Evolutionary conservation across 2,888 invertebrate species (phyloP).

Genomic region (Sinotaia quadrata): DNA sequence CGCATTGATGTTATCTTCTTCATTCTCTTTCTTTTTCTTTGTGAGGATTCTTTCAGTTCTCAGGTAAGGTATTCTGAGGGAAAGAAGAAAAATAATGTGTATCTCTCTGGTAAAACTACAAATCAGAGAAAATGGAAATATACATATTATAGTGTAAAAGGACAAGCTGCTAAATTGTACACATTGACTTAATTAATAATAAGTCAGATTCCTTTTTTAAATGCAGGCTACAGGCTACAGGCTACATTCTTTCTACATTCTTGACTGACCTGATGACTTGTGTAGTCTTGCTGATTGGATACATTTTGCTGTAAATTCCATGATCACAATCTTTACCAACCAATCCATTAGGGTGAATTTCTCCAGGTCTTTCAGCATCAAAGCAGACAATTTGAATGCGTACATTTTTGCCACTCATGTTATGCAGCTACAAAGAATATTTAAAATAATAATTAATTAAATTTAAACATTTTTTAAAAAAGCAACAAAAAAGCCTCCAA

Average conservation of each 20-base stretch:
- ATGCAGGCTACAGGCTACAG: neutral
- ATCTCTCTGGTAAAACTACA: neutral
- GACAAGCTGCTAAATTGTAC: too few species aligned
- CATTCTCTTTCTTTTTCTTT: slow-evolving; percentile 31
- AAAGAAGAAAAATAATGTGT: neutral
- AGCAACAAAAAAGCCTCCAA: too few species aligned
- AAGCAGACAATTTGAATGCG: slow-evolving; percentile 34
- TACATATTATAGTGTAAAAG: too few species aligned
- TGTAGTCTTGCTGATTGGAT: slow-evolving; percentile 27
- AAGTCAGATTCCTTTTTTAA: too few species aligned
- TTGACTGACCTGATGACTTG: slow-evolving; percentile 25
- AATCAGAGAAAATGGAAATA: neutral
- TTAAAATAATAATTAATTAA: too few species aligned
- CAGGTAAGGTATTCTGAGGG: slow-evolving; percentile 39
- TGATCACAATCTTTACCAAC: slow-evolving; percentile 32
- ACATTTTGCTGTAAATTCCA: slow-evolving; percentile 33
- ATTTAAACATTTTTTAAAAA: too few species aligned
- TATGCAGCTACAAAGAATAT: slow-evolving; percentile 30
- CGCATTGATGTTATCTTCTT: neutral
- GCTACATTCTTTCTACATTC: neutral
- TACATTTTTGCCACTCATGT: slow-evolving; percentile 34
- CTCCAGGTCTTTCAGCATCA: slow-evolving; percentile 28
- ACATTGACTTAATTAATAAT: too few species aligned
- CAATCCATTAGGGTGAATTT: slow-evolving; percentile 39
- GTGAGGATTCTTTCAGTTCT: slow-evolving; percentile 37